Percentiles rank a stretch among this genome's conserved stretches.
Conservation (phyloP, 2,888 invertebrate species). For the Clivina fossor region DNA sequence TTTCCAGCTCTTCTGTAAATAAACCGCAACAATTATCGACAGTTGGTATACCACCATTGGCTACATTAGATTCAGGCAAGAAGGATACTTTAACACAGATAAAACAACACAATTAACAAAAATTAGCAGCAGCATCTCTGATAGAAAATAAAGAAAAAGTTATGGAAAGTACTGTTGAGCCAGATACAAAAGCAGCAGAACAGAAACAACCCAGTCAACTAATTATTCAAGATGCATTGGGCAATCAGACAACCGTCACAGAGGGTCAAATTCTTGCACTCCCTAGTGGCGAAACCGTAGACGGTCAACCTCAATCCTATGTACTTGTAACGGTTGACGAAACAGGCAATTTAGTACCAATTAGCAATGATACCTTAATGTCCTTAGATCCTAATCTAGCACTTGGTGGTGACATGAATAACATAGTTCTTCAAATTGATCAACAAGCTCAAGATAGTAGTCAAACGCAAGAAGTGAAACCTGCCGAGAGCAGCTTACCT, state of each 20-base stretch:
- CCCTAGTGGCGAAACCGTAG: conserved; percentile 72
- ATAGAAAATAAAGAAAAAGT: too few species aligned
- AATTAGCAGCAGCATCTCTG: too few species aligned
- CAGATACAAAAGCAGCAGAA: conserved; percentile 40
- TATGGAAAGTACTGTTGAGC: conserved; percentile 47
- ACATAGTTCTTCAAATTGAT: conserved; percentile 58
- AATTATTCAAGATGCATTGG: conserved; percentile 52
- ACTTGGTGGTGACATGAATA: conserved; percentile 55
- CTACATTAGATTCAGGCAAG: too few species aligned
- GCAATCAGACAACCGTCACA: conserved; percentile 54
- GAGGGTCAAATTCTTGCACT: conserved; percentile 71
- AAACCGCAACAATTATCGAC: too few species aligned
- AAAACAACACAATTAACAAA: too few species aligned
- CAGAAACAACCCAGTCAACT: conserved; percentile 48
- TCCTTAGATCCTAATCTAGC: conserved; percentile 57
- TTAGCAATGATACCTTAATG: conserved; percentile 70
- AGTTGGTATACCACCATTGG: too few species aligned
- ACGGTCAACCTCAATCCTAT: conserved; percentile 72
- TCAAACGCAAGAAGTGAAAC: conserved; percentile 19
- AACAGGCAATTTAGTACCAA: conserved; percentile 68
- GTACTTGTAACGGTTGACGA: conserved; percentile 73
- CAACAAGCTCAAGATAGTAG: conserved; percentile 47
- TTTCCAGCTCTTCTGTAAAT: too few species aligned
- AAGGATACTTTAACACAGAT: too few species aligned
- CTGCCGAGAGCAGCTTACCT: conserved; percentile 7